Evolutionary conservation across 2,888 invertebrate genomes (phyloP).

Genomic region (Microplitis manilae): DNA sequence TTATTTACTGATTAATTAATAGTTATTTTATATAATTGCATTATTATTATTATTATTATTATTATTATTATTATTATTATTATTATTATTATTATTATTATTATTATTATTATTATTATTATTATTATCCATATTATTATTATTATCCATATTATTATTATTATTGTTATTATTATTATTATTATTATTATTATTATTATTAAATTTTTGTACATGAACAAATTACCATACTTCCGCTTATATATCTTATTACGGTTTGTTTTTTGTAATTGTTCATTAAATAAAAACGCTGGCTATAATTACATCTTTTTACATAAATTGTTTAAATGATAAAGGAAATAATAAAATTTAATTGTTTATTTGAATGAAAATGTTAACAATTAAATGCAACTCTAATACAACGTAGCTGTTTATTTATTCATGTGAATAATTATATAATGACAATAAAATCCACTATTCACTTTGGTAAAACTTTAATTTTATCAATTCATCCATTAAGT

Average conservation of each 20-base stretch:
- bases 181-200: too few relatives aligned
- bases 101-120: conserved; percentile 15
- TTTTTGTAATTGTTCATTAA: too few relatives aligned
- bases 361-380: too few relatives aligned
- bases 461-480: not conserved
- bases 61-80: conserved; percentile 35
- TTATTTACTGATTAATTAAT: conserved; percentile 56
- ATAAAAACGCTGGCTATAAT: too few relatives aligned
- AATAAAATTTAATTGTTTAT: too few relatives aligned
- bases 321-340: too few relatives aligned
- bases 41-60: conserved; percentile 39
- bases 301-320: too few relatives aligned
- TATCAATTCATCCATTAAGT: not conserved
- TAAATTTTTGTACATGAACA: too few relatives aligned
- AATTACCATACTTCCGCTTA: too few relatives aligned
- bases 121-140: not conserved
- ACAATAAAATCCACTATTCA: not conserved
- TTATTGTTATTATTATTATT: too few relatives aligned
- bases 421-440: conserved; percentile 6
- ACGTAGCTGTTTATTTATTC: not conserved
- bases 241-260: too few relatives aligned
- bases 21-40: conserved; percentile 55
- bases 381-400: not conserved
- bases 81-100: conserved; percentile 49
- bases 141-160: not conserved